Conservation (phyloP, 1,140 invertebrate species). For the Galleria mellonella region DNA sequence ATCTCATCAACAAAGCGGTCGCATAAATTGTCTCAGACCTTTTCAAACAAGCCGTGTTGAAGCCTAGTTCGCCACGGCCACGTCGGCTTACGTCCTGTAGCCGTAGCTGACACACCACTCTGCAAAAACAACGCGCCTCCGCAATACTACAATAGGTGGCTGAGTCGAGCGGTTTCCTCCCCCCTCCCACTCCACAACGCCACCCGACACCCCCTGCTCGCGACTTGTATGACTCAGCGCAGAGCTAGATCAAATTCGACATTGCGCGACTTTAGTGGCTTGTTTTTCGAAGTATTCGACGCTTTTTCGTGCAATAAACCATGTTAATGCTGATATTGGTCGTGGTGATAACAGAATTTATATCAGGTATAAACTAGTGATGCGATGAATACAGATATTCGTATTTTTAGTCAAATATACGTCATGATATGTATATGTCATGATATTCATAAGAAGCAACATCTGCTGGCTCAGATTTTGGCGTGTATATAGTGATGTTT, state of each 20-base stretch:
- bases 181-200: slow-evolving; percentile 4
- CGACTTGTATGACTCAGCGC: slow-evolving; percentile 61
- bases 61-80: slow-evolving; percentile 31
- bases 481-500: no score
- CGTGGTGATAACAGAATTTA: slow-evolving; percentile 22
- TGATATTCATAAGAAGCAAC: no score
- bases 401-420: no score
- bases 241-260: slow-evolving; percentile 62
- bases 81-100: slow-evolving; percentile 39
- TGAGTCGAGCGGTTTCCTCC: slow-evolving; percentile 41
- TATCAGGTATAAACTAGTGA: no score
- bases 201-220: slow-evolving; percentile 22
- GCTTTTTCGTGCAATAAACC: slow-evolving; percentile 45
- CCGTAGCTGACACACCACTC: slow-evolving; percentile 50
- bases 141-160: slow-evolving; percentile 62
- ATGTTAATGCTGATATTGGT: slow-evolving; percentile 43
- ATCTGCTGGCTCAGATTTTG: no score
- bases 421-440: no score
- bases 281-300: slow-evolving; percentile 49
- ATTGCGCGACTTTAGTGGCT: slow-evolving; percentile 39
- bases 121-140: slow-evolving; percentile 62
- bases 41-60: slow-evolving; percentile 29
- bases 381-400: no score
- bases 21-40: slow-evolving; percentile 31
- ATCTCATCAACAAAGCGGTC: slow-evolving; percentile 15